Conservation (phyloP, 2,888 invertebrate genomes). For the Zaprionus bogoriensis region DNA sequence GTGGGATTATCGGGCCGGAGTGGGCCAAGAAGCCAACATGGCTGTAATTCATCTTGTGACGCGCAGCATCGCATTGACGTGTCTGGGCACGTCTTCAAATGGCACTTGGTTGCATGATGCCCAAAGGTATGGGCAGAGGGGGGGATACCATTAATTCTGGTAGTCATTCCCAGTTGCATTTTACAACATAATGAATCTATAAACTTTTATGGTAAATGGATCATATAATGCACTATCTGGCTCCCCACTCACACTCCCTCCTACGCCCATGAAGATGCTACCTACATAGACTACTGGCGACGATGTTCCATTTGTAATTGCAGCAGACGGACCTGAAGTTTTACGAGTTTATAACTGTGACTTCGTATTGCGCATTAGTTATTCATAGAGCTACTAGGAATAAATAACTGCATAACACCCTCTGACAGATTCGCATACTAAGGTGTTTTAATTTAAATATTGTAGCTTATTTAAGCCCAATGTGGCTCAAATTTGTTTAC, state of each 20-base stretch:
- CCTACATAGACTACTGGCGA: background rate
- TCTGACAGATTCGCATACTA: no score
- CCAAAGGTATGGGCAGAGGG: background rate
- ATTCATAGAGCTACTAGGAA: no score
- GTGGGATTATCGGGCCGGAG: background rate
- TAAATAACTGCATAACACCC: no score
- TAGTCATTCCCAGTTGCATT: background rate
- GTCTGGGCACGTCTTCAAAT: background rate
- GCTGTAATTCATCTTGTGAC: background rate
- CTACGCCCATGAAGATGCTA: background rate
- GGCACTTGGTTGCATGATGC: no score
- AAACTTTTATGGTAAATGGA: background rate
- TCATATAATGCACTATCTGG: background rate
- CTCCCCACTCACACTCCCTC: background rate
- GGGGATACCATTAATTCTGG: no score
- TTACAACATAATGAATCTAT: no score
- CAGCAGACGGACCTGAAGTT: background rate
- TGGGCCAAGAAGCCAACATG: conserved; percentile 36
- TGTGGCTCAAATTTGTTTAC: no score
- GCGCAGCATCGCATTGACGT: background rate
- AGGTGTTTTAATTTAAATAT: no score
- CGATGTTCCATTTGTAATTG: background rate
- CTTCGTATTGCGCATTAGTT: background rate
- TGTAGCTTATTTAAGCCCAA: no score
- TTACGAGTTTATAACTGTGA: background rate